Percentiles rank a stretch among this genome's conserved stretches.
These are phyloP conservation scores for Rhinogobio ventralis DNA, from an alignment of 2,797 vertebrate species.

Conservation along the genomic window DNA sequence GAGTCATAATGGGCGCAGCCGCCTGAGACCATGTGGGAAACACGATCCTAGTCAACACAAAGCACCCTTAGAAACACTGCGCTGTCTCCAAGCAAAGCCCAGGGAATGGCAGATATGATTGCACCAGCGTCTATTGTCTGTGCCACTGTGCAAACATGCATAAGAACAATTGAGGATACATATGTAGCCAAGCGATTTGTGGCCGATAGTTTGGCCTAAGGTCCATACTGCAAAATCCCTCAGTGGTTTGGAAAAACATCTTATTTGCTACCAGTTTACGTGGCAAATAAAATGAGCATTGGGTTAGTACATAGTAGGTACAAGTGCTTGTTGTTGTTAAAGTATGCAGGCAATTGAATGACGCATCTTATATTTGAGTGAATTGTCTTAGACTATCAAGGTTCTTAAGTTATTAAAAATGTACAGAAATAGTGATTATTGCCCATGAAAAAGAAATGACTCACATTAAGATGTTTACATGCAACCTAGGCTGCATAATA, in stretches of 20 bases:
- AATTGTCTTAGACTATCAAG: background rate
- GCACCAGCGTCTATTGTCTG: conserved; percentile 53
- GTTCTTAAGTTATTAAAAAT: background rate
- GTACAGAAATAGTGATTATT: background rate
- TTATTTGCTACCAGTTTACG: background rate
- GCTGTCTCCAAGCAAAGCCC: conserved; percentile 71
- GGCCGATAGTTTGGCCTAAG: background rate
- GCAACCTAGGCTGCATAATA: no score
- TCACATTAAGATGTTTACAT: background rate
- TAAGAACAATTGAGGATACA: conserved; percentile 42
- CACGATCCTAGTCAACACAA: conserved; percentile 75
- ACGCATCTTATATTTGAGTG: background rate
- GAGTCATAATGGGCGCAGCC: conserved; percentile 71
- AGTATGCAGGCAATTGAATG: background rate
- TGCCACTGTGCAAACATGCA: conserved; percentile 44
- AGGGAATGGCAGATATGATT: conserved; percentile 58
- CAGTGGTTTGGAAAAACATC: background rate
- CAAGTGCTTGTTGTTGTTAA: background rate
- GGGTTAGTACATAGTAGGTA: background rate
- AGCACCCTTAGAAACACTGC: conserved; percentile 69
- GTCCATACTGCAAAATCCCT: background rate
- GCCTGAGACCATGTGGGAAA: conserved; percentile 67
- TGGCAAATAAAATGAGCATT: background rate
- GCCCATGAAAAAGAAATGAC: background rate
- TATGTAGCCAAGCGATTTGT: conserved; percentile 3